phyloP scores from a whole-genome alignment of 1,140 invertebrate species.

The Oncopeltus fasciatus region DNA sequence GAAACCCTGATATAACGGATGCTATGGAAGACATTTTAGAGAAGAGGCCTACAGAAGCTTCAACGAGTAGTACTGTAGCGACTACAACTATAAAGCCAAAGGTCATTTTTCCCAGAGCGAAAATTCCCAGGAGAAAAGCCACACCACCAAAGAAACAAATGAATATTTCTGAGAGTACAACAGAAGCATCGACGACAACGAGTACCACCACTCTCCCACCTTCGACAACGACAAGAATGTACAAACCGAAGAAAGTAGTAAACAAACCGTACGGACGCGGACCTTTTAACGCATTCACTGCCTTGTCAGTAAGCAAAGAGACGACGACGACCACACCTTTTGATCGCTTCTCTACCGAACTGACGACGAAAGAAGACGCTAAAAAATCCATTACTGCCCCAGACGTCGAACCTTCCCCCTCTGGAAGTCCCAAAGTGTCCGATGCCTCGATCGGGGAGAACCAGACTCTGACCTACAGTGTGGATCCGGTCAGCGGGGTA shows the following conservation, averaged over 20 bases:
- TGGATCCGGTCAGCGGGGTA: conserved; percentile 20
- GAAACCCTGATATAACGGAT: neutral
- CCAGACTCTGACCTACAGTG: neutral
- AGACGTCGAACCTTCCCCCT: neutral
- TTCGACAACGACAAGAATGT: conserved; percentile 20
- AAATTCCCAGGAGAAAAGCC: conserved; percentile 13
- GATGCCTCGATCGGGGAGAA: neutral
- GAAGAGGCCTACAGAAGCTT: neutral
- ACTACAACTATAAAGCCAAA: conserved; percentile 11
- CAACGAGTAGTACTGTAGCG: neutral
- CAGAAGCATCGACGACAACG: conserved; percentile 12
- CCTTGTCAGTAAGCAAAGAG: conserved; percentile 6
- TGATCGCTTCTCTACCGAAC: neutral
- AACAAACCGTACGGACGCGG: conserved; percentile 14
- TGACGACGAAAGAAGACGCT: neutral
- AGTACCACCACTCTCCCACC: conserved; percentile 16
- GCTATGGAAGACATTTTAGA: neutral
- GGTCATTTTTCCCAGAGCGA: conserved; percentile 16
- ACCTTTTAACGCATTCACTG: conserved; percentile 16
- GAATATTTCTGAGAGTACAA: neutral
- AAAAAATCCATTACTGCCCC: neutral
- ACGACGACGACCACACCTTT: neutral
- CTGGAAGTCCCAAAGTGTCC: neutral
- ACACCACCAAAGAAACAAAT: neutral
- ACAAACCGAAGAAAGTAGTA: conserved; percentile 20